Evolutionary conservation across 2,113 vertebrate species (phyloP).

Genomic region (Fulmarus glacialis): DNA sequence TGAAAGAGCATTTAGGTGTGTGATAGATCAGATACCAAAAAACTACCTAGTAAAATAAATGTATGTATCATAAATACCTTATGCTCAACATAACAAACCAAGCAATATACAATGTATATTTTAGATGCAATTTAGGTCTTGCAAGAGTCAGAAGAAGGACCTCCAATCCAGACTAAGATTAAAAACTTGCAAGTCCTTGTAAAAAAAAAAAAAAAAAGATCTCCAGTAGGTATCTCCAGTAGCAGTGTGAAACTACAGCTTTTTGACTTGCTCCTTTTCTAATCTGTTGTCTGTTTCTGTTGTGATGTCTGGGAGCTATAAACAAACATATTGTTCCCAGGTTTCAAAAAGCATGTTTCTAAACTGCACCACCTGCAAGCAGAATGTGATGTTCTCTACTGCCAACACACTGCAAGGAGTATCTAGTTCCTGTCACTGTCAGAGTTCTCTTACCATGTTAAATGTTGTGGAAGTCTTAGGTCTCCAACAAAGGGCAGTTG

Average conservation of each 20-base stretch:
- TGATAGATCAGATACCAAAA: not conserved
- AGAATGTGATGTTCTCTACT: not conserved
- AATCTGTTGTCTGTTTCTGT: not conserved
- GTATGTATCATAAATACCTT: not conserved
- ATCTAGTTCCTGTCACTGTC: not conserved
- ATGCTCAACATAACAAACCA: not conserved
- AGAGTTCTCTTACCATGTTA: not conserved
- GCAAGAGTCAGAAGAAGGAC: not conserved
- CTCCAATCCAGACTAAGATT: not conserved
- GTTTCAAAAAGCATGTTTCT: not conserved
- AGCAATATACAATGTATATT: not conserved
- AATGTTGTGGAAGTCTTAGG: not conserved
- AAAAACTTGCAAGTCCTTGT: not conserved
- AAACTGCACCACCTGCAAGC: not conserved
- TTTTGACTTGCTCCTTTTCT: not conserved
- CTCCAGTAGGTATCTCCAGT: not conserved
- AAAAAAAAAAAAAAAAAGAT: accelerated
- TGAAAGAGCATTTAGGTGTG: not conserved
- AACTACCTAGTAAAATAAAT: not conserved
- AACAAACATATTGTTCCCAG: not conserved
- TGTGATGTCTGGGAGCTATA: not conserved
- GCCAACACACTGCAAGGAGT: not conserved
- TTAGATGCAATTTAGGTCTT: not conserved
- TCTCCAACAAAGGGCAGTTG: not conserved
- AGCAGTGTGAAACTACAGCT: not conserved